Evolutionary conservation across 2,113 vertebrate species (phyloP).

Genomic region (human (Homo sapiens)): DNA sequence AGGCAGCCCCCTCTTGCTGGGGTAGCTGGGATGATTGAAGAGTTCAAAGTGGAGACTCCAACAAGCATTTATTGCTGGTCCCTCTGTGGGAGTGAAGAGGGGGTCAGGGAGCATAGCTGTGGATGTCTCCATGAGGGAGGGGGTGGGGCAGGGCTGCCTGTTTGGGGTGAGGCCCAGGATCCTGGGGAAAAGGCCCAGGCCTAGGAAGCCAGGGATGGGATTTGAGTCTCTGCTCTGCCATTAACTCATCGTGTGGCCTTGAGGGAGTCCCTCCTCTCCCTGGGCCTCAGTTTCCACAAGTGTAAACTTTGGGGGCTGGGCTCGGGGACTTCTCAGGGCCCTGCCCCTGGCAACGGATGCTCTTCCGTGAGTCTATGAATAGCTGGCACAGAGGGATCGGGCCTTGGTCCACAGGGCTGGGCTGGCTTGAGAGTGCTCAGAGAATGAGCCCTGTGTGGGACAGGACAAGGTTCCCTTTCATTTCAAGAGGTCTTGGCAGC

Average conservation of each 20-base stretch:
- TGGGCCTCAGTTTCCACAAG: conserved; percentile 59
- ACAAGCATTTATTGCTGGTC: background rate
- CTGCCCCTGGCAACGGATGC: background rate
- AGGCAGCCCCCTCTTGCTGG: background rate
- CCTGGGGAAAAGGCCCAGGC: background rate
- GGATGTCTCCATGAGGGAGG: background rate
- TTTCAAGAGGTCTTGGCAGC: conserved; percentile 60
- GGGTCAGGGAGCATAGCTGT: background rate
- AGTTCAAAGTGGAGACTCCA: conserved; percentile 17
- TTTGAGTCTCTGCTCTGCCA: background rate
- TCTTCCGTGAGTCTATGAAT: conserved; percentile 49
- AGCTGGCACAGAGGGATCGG: conserved; percentile 36
- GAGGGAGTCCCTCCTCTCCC: background rate
- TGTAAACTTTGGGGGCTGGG: background rate
- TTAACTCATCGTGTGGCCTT: background rate
- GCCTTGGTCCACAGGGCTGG: conserved; percentile 47
- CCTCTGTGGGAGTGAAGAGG: background rate
- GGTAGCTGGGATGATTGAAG: background rate
- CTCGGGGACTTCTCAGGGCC: background rate
- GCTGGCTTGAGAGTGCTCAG: conserved; percentile 17
- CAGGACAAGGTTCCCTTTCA: conserved; percentile 75
- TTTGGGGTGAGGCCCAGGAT: background rate
- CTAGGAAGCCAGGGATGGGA: background rate
- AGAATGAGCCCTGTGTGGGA: conserved; percentile 75
- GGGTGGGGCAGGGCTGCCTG: background rate